A percentile compares a stretch with the other conserved stretches of the same genome.
phyloP scores from a whole-genome alignment of 1,140 invertebrate genomes.

The Telenomus remus region DNA sequence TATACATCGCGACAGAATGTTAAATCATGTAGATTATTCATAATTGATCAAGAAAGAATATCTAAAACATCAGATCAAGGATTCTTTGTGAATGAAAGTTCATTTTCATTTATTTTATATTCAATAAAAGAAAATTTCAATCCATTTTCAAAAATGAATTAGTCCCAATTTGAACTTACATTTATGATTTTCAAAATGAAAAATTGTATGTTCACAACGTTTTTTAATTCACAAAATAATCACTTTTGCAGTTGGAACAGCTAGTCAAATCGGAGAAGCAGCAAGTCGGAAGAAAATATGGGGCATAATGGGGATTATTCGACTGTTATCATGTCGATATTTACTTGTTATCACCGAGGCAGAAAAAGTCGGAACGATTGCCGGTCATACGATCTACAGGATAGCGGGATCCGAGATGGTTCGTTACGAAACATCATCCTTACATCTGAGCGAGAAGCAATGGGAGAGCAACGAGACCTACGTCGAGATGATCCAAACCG shows the following conservation, averaged over 20 bases:
- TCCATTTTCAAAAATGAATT: no score
- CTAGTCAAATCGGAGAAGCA: slow-evolving; percentile 47
- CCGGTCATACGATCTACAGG: slow-evolving; percentile 90
- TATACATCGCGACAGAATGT: neutral
- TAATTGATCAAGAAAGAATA: slow-evolving; percentile 28
- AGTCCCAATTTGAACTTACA: no score
- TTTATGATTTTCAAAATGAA: no score
- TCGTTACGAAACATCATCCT: slow-evolving; percentile 87
- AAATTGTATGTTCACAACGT: neutral
- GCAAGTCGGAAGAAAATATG: slow-evolving; percentile 51
- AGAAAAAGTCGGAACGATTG: slow-evolving; percentile 88
- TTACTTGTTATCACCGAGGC: slow-evolving; percentile 93
- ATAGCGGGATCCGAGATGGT: slow-evolving; percentile 89
- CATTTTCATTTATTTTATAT: no score
- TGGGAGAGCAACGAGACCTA: slow-evolving; percentile 86
- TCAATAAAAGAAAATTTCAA: no score
- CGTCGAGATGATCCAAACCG: slow-evolving; percentile 86
- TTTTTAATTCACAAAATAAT: neutral
- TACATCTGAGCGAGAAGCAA: slow-evolving; percentile 90
- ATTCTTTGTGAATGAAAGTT: neutral
- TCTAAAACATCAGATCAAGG: slow-evolving; percentile 31
- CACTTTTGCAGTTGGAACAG: slow-evolving; percentile 42
- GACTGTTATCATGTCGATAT: slow-evolving; percentile 86
- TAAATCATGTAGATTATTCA: slow-evolving; percentile 16
- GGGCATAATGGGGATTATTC: slow-evolving; percentile 51